A percentile compares a stretch with the other conserved stretches of the same genome.
Evolutionary conservation across 2,888 invertebrate genomes (phyloP).

Genomic region (Pammene fasciana): DNA sequence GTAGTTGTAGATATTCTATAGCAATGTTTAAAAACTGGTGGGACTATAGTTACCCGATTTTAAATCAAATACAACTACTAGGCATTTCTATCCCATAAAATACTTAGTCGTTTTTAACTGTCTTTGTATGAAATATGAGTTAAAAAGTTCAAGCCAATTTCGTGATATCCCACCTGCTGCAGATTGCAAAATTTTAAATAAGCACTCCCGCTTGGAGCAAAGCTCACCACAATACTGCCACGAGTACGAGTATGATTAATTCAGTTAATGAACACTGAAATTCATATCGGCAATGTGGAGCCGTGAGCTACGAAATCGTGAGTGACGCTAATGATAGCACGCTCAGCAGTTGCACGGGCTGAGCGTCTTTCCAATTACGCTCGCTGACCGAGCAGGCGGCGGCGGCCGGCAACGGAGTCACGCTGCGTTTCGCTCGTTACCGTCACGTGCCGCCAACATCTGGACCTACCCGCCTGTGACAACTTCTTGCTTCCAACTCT

Average conservation of each 20-base stretch:
- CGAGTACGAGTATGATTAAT: slow-evolving; percentile 16
- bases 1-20: not conserved
- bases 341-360: slow-evolving; percentile 64
- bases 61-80: too few relatives aligned
- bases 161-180: not conserved
- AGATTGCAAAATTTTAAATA: slow-evolving; percentile 1
- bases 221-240: slow-evolving; percentile 12
- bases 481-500: slow-evolving; percentile 62
- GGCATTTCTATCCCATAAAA: too few relatives aligned
- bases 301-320: slow-evolving; percentile 65
- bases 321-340: slow-evolving; percentile 81
- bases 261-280: slow-evolving; percentile 40
- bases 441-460: slow-evolving; percentile 75
- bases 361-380: slow-evolving; percentile 76
- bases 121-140: not conserved
- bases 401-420: slow-evolving; percentile 61
- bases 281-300: slow-evolving; percentile 46
- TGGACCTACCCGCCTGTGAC: slow-evolving; percentile 64
- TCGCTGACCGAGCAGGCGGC: slow-evolving; percentile 50
- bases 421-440: slow-evolving; percentile 77
- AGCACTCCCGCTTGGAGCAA: not conserved
- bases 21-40: not conserved
- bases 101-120: too few relatives aligned
- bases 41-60: too few relatives aligned
- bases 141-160: not conserved